Evolutionary conservation across 2,797 vertebrate genomes (phyloP).

Genomic region (Scyliorhinus canicula): DNA sequence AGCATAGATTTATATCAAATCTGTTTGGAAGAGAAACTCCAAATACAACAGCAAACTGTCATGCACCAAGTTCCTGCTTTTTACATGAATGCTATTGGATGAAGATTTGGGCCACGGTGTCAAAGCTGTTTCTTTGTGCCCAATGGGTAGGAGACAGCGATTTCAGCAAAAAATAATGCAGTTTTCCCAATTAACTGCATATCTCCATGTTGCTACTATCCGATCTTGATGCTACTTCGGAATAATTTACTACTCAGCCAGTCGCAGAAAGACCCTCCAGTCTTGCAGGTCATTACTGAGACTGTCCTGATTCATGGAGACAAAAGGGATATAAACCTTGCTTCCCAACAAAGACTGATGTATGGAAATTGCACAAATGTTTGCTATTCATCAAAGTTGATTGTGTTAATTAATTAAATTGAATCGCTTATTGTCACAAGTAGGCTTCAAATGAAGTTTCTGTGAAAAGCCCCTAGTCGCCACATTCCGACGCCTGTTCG

Average conservation of each 20-base stretch:
- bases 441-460: too few relatives aligned
- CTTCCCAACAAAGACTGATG: background rate
- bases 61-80: background rate
- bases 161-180: background rate
- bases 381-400: background rate
- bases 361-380: background rate
- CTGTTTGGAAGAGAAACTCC: background rate
- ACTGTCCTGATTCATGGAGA: background rate
- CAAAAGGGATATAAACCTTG: background rate
- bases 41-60: background rate
- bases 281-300: background rate
- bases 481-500: too few relatives aligned
- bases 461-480: too few relatives aligned
- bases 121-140: background rate
- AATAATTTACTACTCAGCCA: background rate
- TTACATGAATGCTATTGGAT: background rate
- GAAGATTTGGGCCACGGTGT: too few relatives aligned
- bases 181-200: background rate
- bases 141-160: too few relatives aligned
- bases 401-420: too few relatives aligned
- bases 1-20: background rate
- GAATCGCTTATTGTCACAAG: too few relatives aligned
- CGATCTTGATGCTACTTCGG: background rate
- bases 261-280: background rate
- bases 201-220: background rate